These are phyloP conservation scores for Muraenolepis orangiensis DNA, from an alignment of 2,797 vertebrate species.

Conservation along the genomic window DNA sequence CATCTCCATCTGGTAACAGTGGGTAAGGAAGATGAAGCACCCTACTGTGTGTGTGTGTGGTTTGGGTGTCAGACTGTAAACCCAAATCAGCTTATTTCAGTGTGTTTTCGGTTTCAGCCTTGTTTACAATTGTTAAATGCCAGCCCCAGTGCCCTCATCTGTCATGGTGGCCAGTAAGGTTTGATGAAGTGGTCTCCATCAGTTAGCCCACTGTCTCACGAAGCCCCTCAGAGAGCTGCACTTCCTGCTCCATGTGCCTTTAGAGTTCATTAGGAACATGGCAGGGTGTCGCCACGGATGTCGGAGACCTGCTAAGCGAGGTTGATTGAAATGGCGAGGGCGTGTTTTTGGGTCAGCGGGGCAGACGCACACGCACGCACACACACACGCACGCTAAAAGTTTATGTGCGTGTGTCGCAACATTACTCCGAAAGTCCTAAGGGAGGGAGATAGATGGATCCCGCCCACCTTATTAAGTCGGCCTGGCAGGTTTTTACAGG, in stretches of 20 bases:
- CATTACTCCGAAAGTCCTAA: neutral
- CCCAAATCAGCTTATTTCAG: conserved; percentile 13
- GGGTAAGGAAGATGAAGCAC: neutral
- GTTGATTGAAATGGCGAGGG: conserved; percentile 33
- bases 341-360: conserved; percentile 29
- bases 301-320: conserved; percentile 33
- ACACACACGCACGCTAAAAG: neutral
- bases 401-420: neutral
- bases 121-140: conserved; percentile 26
- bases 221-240: conserved; percentile 37
- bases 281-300: conserved; percentile 40
- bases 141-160: conserved; percentile 53
- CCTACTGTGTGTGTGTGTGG: conserved; percentile 2
- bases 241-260: conserved; percentile 36
- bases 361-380: no score
- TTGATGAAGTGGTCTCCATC: conserved; percentile 24
- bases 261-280: conserved; percentile 41
- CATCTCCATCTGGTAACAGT: neutral
- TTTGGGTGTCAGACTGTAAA: neutral
- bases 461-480: neutral
- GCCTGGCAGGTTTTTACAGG: conserved; percentile 15
- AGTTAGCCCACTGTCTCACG: conserved; percentile 9
- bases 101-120: neutral
- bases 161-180: conserved; percentile 22
- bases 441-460: neutral